Percentiles rank a stretch among this genome's conserved stretches.
These are phyloP conservation scores for Psilopogon haemacephalus DNA, from an alignment of 2,113 vertebrate species.

Conservation along the genomic window DNA sequence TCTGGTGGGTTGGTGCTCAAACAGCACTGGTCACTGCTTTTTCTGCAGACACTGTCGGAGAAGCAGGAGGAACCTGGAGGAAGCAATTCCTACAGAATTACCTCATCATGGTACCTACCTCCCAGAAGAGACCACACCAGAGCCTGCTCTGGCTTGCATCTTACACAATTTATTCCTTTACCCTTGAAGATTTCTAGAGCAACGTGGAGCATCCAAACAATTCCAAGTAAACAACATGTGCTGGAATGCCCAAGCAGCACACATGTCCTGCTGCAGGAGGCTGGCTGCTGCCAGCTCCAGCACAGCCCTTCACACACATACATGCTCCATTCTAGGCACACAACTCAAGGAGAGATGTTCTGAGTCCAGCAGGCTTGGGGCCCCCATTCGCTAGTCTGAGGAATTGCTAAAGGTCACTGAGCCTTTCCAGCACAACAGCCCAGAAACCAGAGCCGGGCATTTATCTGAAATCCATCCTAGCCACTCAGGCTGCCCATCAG, in stretches of 20 bases:
- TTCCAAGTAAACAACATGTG: background rate
- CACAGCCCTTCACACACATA: background rate
- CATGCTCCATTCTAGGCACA: background rate
- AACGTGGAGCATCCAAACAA: background rate
- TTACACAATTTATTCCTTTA: background rate
- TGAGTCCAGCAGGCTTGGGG: background rate
- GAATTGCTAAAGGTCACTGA: background rate
- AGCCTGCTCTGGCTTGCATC: background rate
- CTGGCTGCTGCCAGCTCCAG: background rate
- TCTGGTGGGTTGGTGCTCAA: background rate
- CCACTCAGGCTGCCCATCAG: background rate
- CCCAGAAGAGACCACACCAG: background rate
- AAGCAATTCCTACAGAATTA: background rate
- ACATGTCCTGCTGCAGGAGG: background rate
- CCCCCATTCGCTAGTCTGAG: background rate
- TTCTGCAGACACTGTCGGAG: background rate
- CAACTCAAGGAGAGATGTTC: background rate
- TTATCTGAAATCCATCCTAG: constrained; percentile 18
- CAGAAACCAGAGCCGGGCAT: background rate
- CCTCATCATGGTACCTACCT: background rate
- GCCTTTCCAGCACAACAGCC: background rate
- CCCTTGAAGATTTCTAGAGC: background rate
- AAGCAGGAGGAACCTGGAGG: background rate
- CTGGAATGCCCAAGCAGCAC: background rate
- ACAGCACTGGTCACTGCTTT: background rate